Base-by-base conservation (phyloP, 2,888 invertebrate genomes). In the Drosophila acutilabella region DNA sequence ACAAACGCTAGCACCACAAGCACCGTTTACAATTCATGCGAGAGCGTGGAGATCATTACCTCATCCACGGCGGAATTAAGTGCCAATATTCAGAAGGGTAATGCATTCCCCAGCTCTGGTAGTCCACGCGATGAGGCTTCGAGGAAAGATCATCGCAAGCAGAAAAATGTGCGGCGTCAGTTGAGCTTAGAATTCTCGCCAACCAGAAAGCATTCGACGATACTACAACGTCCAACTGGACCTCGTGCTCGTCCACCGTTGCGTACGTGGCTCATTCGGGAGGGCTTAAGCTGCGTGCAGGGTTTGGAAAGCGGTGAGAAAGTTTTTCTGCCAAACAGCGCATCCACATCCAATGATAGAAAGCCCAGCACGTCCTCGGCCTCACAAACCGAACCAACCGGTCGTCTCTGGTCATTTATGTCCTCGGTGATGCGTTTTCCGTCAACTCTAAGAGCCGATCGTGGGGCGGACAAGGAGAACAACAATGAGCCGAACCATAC, bases 11-110 rank as follows among this genome's bases (percentile, higher is more conserved):
- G 72, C 18, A 74, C 73, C 16, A 59, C 69, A 0, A 78, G 80
- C 70, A 91, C 92, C 7, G 78, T 91, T 1, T 92, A 90, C 61
- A 89, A 91, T 78, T 86, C 91, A 4, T 92, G 92, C 40, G 87
- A 88, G 33, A 92, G 91, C 52, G 87, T 92, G 16, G 90, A 91
- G 71, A 91, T 92, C 23, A 88, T 92, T 14, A 82, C 90, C 0
- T 78, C 91, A 0, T 84, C 89, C 36, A 36, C 36, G 13, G 7
- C 30, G 2, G 86, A 90, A 52, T 52, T 90, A 7, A 85, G 78
- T 33, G 64, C 77, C 16, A 80, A 78, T 13, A 26, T 79, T 5
- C 45, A 66, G 38, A 13, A 14, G 7, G 16, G 14, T 30, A 47
- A 47, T 14, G 47, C 56, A 16, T 7, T 16, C 4, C 11, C 41